phyloP scores from a whole-genome alignment of 2,888 invertebrate genomes.

The Stratiomys singularior region DNA sequence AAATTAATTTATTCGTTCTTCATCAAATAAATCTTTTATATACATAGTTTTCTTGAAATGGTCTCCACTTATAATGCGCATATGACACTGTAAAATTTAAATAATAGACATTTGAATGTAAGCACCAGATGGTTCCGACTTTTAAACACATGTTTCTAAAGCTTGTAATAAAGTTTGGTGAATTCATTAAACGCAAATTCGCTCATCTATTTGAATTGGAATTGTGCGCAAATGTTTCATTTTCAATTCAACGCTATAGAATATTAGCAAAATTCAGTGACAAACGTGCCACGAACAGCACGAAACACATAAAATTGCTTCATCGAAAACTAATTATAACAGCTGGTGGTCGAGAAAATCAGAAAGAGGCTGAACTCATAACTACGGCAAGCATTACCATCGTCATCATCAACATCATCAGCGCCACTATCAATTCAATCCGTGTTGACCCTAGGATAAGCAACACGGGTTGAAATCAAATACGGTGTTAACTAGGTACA shows the following conservation, averaged over 20 bases:
- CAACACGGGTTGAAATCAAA: conserved; percentile 30
- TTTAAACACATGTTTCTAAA: no score
- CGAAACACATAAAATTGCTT: background rate
- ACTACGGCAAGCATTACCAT: background rate
- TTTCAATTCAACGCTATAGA: background rate
- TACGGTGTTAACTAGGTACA: conserved; percentile 18
- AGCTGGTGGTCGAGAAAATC: background rate
- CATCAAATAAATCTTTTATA: no score
- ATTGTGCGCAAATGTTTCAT: background rate
- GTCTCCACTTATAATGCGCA: no score
- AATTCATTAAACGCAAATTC: no score
- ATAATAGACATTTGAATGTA: no score
- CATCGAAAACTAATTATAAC: conserved; percentile 11
- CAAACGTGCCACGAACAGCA: background rate
- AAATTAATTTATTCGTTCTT: no score
- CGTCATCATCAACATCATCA: conserved; percentile 2
- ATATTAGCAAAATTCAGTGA: background rate
- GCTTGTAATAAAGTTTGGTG: no score
- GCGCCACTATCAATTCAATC: conserved; percentile 1
- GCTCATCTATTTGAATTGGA: background rate
- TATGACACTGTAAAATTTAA: no score
- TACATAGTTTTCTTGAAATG: no score
- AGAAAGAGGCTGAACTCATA: conserved; percentile 9
- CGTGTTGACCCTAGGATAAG: background rate
- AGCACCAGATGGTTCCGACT: no score